Evolutionary conservation across 2,113 vertebrate genomes (phyloP).

Genomic region (Nycticorax nycticorax): DNA sequence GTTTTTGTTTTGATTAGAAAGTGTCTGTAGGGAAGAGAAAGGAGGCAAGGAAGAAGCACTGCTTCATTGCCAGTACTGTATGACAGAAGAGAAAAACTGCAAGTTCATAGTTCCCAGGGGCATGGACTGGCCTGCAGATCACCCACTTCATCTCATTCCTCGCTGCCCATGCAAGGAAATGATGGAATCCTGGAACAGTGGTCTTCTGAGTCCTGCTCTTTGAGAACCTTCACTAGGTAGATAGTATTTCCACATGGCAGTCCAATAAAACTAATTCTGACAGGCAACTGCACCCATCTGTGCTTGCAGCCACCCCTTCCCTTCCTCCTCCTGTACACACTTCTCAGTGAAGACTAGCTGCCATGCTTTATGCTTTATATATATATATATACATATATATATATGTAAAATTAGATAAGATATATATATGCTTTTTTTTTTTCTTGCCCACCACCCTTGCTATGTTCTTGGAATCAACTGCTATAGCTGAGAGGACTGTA

Average conservation of each 20-base stretch:
- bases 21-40: background rate
- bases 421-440: background rate
- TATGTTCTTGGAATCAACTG: background rate
- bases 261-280: background rate
- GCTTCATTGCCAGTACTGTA: background rate
- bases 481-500: background rate
- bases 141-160: background rate
- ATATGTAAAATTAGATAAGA: background rate
- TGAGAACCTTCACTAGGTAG: background rate
- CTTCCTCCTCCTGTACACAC: background rate
- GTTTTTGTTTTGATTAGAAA: background rate
- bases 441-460: background rate
- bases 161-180: background rate
- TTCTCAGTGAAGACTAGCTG: background rate
- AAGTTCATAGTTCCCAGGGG: background rate
- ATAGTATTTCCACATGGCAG: background rate
- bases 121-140: background rate
- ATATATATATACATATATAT: no score
- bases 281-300: background rate
- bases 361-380: background rate
- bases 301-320: background rate
- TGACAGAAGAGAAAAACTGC: background rate
- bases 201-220: background rate
- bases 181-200: background rate
- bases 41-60: background rate